Conservation (phyloP, 2,888 invertebrate genomes). For the Chymomyza caudatula region DNA sequence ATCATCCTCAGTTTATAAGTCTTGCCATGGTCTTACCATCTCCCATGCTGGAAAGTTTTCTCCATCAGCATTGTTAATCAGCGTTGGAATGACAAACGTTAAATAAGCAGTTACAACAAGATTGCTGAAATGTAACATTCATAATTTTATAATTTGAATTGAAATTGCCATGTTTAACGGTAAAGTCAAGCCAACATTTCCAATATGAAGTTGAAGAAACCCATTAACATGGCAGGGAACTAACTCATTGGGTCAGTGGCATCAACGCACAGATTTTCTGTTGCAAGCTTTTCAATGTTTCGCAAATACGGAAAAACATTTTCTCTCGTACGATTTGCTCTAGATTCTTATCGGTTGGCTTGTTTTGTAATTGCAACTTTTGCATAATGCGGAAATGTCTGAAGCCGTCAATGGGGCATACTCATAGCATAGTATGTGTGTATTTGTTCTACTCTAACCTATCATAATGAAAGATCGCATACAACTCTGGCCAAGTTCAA, state of each 20-base stretch:
- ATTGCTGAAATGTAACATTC: too few species aligned
- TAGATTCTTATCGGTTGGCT: conserved; percentile 53
- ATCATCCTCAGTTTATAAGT: too few species aligned
- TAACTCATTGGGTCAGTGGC: conserved; percentile 68
- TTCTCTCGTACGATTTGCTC: conserved; percentile 56
- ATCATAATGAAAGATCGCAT: conserved; percentile 65
- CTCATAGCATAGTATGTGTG: conserved; percentile 12
- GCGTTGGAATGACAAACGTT: too few species aligned
- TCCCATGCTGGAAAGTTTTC: too few species aligned
- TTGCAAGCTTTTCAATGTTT: neutral
- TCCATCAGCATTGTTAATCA: too few species aligned
- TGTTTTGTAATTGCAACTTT: conserved; percentile 1
- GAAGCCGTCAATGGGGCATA: conserved; percentile 36
- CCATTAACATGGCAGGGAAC: conserved; percentile 23
- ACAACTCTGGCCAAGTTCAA: conserved; percentile 55
- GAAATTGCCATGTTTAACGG: too few species aligned
- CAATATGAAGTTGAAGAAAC: conserved; percentile 37
- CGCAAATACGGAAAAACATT: conserved; percentile 60
- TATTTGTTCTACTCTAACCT: conserved; percentile 28
- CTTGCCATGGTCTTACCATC: too few species aligned
- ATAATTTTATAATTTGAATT: neutral
- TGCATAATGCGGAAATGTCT: conserved; percentile 47
- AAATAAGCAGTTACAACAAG: too few species aligned
- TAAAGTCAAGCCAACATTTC: neutral
- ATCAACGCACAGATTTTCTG: conserved; percentile 24